Conservation (phyloP, 2,888 invertebrate species). For the Cheilosia soror region DNA sequence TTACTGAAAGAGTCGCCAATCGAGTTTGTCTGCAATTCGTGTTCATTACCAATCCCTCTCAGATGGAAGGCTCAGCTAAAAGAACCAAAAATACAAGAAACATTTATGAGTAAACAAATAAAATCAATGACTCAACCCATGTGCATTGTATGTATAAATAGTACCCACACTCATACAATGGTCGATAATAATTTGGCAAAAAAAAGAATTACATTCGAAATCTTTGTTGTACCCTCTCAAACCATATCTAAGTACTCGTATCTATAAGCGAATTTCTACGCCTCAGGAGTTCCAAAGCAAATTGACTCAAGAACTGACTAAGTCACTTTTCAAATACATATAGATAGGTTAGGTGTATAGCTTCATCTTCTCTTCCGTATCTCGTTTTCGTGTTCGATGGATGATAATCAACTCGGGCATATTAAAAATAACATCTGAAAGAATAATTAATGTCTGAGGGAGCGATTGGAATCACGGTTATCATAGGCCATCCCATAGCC, state of each 20-base stretch:
- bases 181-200: constrained; percentile 2
- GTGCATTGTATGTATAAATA: neutral
- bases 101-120: neutral
- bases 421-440: neutral
- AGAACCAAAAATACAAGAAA: neutral
- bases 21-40: neutral
- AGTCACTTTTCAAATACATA: neutral
- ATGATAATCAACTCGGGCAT: neutral
- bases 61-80: constrained; percentile 19
- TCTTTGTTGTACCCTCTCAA: neutral
- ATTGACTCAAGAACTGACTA: neutral
- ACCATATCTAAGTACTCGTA: neutral
- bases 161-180: neutral
- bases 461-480: neutral
- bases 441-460: constrained; percentile 10
- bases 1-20: neutral
- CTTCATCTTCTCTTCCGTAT: neutral
- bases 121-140: neutral
- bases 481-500: neutral
- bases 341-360: neutral
- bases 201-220: neutral
- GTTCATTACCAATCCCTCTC: neutral
- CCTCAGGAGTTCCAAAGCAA: neutral
- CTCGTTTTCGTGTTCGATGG: neutral
- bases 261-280: constrained; percentile 8